Evolutionary conservation across 2,113 vertebrate genomes (phyloP), one percentile per base, ranked within the genome.

Genomic region (Patagioenas fasciata): DNA sequence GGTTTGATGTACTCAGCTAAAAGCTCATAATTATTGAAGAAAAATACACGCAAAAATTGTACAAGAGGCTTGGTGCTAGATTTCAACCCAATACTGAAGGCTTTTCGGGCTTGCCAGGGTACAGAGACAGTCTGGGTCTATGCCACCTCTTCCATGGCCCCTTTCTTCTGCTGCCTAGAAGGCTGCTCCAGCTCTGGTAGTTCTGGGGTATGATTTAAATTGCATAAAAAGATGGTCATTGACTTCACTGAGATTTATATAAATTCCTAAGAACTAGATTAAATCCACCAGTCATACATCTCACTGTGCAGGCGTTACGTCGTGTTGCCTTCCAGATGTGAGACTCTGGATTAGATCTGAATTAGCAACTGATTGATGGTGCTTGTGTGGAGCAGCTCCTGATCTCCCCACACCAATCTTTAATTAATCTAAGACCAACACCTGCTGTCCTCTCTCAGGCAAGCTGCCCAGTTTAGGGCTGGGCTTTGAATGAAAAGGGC

Each of bases 1-100:
- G 73, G 40, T 60, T 87, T 89, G 72, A 84, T 9, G 26, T 71
- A 53, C 25, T 86, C n/a, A 38, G 79, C 24, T 86, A 84, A 94
- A 92, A 89, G 72, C 77, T 92, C 65, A 57, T 83, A 92, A 91
- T 93, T 96, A 91, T 11, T 57, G 69, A 61, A 81, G 69, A 72
- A 93, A 80, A 93, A 53, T 56, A 62, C 34, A 36, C 31, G 28
- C 26, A 90, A 78, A 47, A 88, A 71, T n/a, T 58, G 44, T 81
- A 54, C 9, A 72, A 72, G 75, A 92, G 47, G 31, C 53, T 86
- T 47, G 19, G 21, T 69, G 77, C 53, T 36, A 86, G 85, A 61
- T 91, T 94, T 85, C 73, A 66, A 53, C 20, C 29, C 25, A 72
- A 50, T 24, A 65, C 12, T 51, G 50, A 92, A 72, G 70, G 84